These are phyloP conservation scores for Oeneis ivallda DNA, from an alignment of 2,888 invertebrate genomes.

Conservation along the genomic window DNA sequence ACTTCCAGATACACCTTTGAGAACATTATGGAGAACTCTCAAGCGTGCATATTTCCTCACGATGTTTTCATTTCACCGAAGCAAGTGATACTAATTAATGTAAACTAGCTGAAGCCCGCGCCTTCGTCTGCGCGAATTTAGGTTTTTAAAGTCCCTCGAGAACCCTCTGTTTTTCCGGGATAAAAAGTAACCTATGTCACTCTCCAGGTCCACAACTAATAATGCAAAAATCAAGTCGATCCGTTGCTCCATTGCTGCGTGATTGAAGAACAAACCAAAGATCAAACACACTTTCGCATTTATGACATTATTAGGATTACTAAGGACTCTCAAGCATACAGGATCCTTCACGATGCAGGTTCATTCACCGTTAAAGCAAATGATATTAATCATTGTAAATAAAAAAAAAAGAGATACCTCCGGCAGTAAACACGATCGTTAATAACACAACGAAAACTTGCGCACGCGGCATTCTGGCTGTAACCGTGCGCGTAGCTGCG, in stretches of 20 bases:
- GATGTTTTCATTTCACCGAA: background rate
- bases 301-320: background rate
- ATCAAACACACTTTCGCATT: background rate
- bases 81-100: background rate
- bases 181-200: background rate
- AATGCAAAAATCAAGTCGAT: background rate
- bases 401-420: conserved; percentile 37
- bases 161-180: background rate
- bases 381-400: no score
- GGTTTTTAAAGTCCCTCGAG: no score
- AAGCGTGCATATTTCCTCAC: background rate
- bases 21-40: background rate
- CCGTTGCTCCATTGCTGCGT: background rate
- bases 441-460: conserved; percentile 32
- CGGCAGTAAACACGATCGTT: conserved; percentile 29
- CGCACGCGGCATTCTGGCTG: conserved; percentile 35
- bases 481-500: conserved; percentile 46
- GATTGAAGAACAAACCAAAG: background rate
- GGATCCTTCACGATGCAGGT: no score
- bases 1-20: background rate
- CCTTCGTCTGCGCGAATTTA: no score
- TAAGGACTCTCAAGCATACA: no score
- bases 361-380: no score
- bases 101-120: no score
- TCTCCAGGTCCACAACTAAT: background rate